Percentiles rank a stretch among this genome's conserved stretches.
phyloP scores from a whole-genome alignment of 2,797 vertebrate species.

The Crocodylus rhombifer region DNA sequence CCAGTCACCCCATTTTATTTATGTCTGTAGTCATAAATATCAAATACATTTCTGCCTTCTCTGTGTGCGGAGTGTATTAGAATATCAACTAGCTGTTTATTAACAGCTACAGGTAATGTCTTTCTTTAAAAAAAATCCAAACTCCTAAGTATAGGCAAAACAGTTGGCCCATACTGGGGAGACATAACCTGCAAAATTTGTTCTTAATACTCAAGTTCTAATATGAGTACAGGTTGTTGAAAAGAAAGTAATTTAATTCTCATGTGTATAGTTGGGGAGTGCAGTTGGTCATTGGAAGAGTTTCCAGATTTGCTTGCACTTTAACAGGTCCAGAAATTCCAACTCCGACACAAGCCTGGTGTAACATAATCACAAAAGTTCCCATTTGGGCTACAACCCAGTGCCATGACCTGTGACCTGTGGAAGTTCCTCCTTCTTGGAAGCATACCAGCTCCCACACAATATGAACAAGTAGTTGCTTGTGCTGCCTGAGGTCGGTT shows the following conservation, averaged over 20 bases:
- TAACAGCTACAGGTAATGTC: neutral
- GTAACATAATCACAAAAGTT: neutral
- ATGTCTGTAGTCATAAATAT: neutral
- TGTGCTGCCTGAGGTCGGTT: too few species aligned
- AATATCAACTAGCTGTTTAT: neutral
- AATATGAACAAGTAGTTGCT: too few species aligned
- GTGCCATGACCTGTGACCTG: too few species aligned
- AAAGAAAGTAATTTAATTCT: neutral
- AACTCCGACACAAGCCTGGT: neutral
- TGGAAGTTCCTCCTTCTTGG: too few species aligned
- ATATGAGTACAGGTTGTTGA: neutral
- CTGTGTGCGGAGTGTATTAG: neutral
- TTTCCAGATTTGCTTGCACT: neutral
- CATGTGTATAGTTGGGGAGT: neutral
- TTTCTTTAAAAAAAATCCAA: neutral
- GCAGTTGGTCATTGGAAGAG: neutral
- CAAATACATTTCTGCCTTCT: neutral
- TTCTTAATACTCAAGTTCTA: neutral
- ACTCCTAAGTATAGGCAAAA: neutral
- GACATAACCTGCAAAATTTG: neutral
- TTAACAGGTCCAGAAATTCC: neutral
- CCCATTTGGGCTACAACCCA: too few species aligned
- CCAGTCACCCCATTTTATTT: too few species aligned
- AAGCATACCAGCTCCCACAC: too few species aligned
- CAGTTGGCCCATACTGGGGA: neutral